These are phyloP conservation scores for Rissa tridactyla DNA, from an alignment of 2,113 vertebrate species.

Conservation along the genomic window DNA sequence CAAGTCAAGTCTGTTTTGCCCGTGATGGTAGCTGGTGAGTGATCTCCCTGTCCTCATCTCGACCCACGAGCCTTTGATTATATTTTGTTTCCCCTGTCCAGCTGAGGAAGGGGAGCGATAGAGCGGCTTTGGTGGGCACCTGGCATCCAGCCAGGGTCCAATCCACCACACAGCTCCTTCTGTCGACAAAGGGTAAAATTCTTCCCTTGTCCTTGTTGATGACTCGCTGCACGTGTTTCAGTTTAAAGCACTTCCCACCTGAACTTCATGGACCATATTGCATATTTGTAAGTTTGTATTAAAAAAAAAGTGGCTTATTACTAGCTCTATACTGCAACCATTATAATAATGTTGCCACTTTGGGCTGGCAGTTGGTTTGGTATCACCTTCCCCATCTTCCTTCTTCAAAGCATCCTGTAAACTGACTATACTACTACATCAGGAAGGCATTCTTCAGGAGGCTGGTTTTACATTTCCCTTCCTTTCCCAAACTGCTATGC, in stretches of 20 bases:
- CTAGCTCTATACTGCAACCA: not conserved
- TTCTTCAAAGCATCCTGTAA: not conserved
- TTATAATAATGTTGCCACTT: not conserved
- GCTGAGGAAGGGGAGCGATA: not conserved
- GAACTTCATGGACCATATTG: not conserved
- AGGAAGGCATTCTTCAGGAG: not conserved
- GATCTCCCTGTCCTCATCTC: not conserved
- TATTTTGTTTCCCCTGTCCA: not conserved
- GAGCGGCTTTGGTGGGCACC: not conserved
- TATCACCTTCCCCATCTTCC: not conserved
- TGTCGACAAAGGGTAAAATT: not conserved
- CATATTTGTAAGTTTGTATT: not conserved
- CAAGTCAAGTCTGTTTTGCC: not conserved
- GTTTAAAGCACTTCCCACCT: not conserved
- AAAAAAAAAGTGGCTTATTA: not conserved
- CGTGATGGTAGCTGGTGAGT: fast-evolving
- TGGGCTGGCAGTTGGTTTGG: not conserved
- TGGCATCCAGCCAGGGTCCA: not conserved
- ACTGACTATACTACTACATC: not conserved
- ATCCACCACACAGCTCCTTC: not conserved
- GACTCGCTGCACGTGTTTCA: fast-evolving
- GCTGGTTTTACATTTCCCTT: not conserved
- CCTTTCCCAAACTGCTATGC: not conserved
- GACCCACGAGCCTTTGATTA: fast-evolving
- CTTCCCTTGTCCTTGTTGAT: not conserved